Evolutionary conservation across 1,140 invertebrate genomes (phyloP).

Genomic region (Carposina sasakii): DNA sequence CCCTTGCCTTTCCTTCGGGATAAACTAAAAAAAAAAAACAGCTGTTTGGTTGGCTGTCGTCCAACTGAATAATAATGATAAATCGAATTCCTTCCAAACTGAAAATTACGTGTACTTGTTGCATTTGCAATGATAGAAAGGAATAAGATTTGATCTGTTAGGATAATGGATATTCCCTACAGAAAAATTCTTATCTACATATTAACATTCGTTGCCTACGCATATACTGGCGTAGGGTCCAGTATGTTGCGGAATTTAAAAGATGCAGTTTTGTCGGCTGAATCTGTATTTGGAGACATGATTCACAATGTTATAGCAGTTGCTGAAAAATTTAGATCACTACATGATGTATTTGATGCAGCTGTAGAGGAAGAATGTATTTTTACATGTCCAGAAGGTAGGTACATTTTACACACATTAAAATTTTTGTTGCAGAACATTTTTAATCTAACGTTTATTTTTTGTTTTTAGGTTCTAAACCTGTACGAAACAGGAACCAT

Average conservation of each 20-base stretch:
- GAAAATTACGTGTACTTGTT: conserved; percentile 26
- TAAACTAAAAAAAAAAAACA: neutral
- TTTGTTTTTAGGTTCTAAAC: conserved; percentile 73
- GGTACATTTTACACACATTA: conserved; percentile 9
- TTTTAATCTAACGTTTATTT: conserved; percentile 7
- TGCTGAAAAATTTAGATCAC: conserved; percentile 80
- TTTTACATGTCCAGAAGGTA: conserved; percentile 82
- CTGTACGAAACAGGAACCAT: conserved; percentile 82
- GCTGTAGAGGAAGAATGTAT: conserved; percentile 88
- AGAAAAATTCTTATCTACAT: conserved; percentile 82
- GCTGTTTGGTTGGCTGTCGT: conserved; percentile 1
- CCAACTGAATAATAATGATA: neutral
- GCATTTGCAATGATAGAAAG: conserved; percentile 6
- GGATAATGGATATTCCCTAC: conserved; percentile 79
- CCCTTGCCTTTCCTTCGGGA: no score
- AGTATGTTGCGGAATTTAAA: conserved; percentile 80
- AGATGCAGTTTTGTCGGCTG: conserved; percentile 85
- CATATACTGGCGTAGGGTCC: conserved; percentile 85
- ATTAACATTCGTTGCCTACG: conserved; percentile 83
- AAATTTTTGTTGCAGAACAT: no score
- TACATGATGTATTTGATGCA: conserved; percentile 87
- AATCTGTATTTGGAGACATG: conserved; percentile 83
- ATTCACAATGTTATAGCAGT: conserved; percentile 84
- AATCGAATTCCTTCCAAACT: neutral
- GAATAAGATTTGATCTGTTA: neutral